A percentile compares a stretch with the other conserved stretches of the same genome.
These are phyloP conservation scores for Ips nitidus DNA, from an alignment of 1,140 invertebrate genomes.

Conservation along the genomic window DNA sequence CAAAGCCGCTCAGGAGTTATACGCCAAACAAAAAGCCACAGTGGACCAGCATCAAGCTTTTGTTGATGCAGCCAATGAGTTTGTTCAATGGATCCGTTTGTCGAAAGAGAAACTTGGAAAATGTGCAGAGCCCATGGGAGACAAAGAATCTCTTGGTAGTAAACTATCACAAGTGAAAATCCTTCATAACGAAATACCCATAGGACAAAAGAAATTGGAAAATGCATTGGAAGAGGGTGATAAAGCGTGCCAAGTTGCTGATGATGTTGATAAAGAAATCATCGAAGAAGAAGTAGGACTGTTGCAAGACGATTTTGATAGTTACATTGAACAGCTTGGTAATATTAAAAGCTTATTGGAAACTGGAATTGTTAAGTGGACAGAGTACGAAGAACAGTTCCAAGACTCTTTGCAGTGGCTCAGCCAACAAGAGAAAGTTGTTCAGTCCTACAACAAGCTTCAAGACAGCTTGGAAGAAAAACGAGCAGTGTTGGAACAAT, in stretches of 20 bases:
- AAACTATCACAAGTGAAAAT: slow-evolving; percentile 85
- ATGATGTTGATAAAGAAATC: slow-evolving; percentile 84
- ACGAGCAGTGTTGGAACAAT: slow-evolving; percentile 84
- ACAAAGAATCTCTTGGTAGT: slow-evolving; percentile 83
- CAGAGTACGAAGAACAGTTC: slow-evolving; percentile 93
- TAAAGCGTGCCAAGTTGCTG: slow-evolving; percentile 77
- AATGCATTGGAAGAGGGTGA: slow-evolving; percentile 79
- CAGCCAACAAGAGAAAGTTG: slow-evolving; percentile 79
- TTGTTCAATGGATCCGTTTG: slow-evolving; percentile 86
- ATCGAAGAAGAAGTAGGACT: slow-evolving; percentile 89
- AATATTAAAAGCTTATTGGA: slow-evolving; percentile 83
- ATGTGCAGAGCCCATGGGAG: slow-evolving; percentile 90
- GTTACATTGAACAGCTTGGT: slow-evolving; percentile 74
- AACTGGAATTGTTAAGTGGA: slow-evolving; percentile 90
- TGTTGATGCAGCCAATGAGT: slow-evolving; percentile 87
- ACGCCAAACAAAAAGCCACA: slow-evolving; percentile 87
- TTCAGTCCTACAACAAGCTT: slow-evolving; percentile 88
- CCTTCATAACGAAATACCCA: slow-evolving; percentile 76
- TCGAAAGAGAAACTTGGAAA: slow-evolving; percentile 89
- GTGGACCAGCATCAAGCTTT: slow-evolving; percentile 89
- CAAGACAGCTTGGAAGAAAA: slow-evolving; percentile 89
- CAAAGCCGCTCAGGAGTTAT: slow-evolving; percentile 85
- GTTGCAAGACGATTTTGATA: slow-evolving; percentile 85
- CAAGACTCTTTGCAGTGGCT: slow-evolving; percentile 87
- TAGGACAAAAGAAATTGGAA: slow-evolving; percentile 80